Percentiles rank a stretch among this genome's conserved stretches.
These are phyloP conservation scores for Vespertilio murinus DNA, from an alignment of 2,797 vertebrate genomes.

Conservation along the genomic window DNA sequence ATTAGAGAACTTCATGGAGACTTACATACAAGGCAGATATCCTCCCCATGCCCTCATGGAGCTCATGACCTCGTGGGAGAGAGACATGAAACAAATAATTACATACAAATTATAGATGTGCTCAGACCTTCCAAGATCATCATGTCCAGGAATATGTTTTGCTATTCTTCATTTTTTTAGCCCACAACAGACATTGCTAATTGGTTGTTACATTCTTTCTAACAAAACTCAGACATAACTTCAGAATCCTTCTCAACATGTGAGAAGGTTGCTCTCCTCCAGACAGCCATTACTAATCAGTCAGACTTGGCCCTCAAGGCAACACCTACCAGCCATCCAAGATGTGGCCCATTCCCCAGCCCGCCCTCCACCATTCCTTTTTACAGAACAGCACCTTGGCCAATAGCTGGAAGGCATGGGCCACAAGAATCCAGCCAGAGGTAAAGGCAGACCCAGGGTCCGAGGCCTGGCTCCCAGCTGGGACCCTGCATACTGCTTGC, in stretches of 20 bases:
- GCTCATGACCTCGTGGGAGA: not conserved
- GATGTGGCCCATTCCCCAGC: not conserved
- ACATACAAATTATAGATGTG: not conserved
- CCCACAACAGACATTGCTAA: not conserved
- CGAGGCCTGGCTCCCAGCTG: not conserved
- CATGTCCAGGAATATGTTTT: not conserved
- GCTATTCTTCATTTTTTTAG: not conserved
- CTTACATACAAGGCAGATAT: not conserved
- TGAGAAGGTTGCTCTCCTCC: not conserved
- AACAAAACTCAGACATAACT: conserved; percentile 23
- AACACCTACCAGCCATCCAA: not conserved
- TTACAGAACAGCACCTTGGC: not conserved
- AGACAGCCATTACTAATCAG: not conserved
- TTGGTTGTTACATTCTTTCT: conserved; percentile 19
- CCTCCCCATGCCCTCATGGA: not conserved
- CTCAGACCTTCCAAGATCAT: not conserved
- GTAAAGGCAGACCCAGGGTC: not conserved
- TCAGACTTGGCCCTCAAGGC: not conserved
- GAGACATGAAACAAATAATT: not conserved
- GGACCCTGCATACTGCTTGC: not conserved
- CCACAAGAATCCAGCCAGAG: not conserved
- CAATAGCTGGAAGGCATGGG: not conserved
- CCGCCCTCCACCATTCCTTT: not conserved
- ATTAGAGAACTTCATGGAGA: not conserved
- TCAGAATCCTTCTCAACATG: conserved; percentile 8